Percentiles rank a stretch among this genome's conserved stretches.
phyloP scores from a whole-genome alignment of 64 coral and sea anemone genomes.

The Platygyra sinensis region DNA sequence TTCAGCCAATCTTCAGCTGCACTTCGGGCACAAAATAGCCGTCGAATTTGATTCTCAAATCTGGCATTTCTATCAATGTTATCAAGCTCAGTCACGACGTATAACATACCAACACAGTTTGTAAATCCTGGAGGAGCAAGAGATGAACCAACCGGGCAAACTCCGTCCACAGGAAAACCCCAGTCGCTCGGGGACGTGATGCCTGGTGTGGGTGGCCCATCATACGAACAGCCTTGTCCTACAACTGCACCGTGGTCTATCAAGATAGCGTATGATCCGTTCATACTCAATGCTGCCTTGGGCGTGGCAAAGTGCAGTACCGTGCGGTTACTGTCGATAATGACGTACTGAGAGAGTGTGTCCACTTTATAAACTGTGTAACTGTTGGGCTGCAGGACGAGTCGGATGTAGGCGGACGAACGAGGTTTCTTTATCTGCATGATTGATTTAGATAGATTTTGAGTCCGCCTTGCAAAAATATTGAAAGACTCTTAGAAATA shows the following conservation, averaged over 20 bases:
- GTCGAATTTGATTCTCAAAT: too few relatives aligned
- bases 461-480: too few relatives aligned
- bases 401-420: background rate
- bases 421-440: conserved; percentile 37
- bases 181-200: background rate
- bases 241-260: conserved; percentile 35
- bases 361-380: conserved; percentile 25
- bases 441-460: background rate
- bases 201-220: conserved; percentile 38
- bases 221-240: conserved; percentile 21
- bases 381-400: background rate
- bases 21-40: too few relatives aligned
- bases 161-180: background rate
- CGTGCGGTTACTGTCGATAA: background rate
- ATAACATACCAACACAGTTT: background rate
- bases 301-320: conserved; percentile 13
- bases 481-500: too few relatives aligned
- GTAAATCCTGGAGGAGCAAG: background rate
- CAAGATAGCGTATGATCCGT: conserved; percentile 30
- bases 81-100: too few relatives aligned
- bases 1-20: too few relatives aligned
- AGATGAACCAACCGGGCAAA: background rate
- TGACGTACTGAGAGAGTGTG: conserved; percentile 7
- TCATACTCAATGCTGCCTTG: conserved; percentile 21
- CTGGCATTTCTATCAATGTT: too few relatives aligned